Conservation (phyloP, 2,113 vertebrate genomes). For the Pterocles orientalis region DNA sequence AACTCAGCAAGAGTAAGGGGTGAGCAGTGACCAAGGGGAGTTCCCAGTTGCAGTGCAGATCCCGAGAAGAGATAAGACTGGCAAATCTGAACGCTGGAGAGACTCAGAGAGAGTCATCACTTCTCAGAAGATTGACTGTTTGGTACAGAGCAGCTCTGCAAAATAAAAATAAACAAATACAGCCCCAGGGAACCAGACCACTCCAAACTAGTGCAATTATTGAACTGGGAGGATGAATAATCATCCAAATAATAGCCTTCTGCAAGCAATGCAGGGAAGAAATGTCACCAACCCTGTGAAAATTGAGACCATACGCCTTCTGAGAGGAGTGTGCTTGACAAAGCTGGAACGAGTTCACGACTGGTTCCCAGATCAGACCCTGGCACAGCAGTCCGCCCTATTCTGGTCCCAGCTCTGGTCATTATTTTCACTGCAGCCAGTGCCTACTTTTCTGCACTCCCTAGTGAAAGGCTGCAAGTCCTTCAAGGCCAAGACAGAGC, state of each 20-base stretch:
- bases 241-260: not conserved
- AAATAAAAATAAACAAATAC: not conserved
- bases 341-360: not conserved
- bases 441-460: not conserved
- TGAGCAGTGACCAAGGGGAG: not conserved
- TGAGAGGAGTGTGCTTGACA: not conserved
- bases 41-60: not conserved
- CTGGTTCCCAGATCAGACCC: not conserved
- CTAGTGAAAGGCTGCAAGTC: not conserved
- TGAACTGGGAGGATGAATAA: not conserved
- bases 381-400: not conserved
- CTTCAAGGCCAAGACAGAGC: not conserved
- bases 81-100: not conserved
- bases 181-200: not conserved
- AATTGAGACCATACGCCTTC: not conserved
- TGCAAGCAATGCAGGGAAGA: not conserved
- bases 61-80: not conserved
- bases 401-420: not conserved
- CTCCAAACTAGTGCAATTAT: not conserved
- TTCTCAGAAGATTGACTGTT: not conserved
- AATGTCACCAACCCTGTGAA: not conserved
- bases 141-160: accelerated
- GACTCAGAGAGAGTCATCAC: not conserved
- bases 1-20: not conserved
- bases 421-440: not conserved